Conservation (phyloP, 1,140 invertebrate genomes). For the Teleopsis dalmanni region DNA sequence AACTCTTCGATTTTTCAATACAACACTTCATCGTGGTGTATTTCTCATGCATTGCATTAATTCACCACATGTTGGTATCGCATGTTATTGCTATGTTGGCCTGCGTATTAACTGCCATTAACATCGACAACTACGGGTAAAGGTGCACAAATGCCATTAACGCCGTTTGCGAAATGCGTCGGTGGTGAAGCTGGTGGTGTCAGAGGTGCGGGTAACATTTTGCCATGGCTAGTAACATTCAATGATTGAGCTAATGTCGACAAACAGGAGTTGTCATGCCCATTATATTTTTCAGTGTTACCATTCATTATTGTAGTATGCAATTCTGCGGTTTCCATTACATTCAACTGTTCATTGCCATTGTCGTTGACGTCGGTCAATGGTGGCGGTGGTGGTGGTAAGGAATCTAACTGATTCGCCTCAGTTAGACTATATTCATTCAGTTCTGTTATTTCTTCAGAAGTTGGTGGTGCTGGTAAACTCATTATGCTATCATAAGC, state of each 20-base stretch:
- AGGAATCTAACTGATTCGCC: slow-evolving; percentile 37
- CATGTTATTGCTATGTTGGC: neutral
- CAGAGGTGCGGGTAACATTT: slow-evolving; percentile 22
- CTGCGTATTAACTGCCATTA: slow-evolving; percentile 35
- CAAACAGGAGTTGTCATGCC: neutral
- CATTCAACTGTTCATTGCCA: slow-evolving; percentile 2
- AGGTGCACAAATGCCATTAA: slow-evolving; percentile 18
- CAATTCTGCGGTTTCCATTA: neutral
- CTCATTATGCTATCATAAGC: slow-evolving; percentile 41
- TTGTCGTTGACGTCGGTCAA: slow-evolving; percentile 10
- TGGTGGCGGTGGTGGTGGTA: slow-evolving; percentile 39
- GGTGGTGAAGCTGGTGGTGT: slow-evolving; percentile 34
- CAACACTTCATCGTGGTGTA: neutral
- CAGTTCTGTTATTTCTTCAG: slow-evolving; percentile 40
- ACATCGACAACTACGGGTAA: slow-evolving; percentile 25
- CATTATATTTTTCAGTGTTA: neutral
- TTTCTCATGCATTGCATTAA: neutral
- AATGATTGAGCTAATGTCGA: neutral
- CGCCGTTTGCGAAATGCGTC: slow-evolving; percentile 10
- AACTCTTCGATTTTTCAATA: neutral
- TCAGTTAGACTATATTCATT: slow-evolving; percentile 32
- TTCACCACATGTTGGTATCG: neutral
- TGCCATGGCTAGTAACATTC: slow-evolving; percentile 1
- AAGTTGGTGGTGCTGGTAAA: slow-evolving; percentile 37
- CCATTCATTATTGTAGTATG: neutral